Base-by-base conservation (phyloP, 1,140 invertebrate genomes). In the Sinella curviseta region DNA sequence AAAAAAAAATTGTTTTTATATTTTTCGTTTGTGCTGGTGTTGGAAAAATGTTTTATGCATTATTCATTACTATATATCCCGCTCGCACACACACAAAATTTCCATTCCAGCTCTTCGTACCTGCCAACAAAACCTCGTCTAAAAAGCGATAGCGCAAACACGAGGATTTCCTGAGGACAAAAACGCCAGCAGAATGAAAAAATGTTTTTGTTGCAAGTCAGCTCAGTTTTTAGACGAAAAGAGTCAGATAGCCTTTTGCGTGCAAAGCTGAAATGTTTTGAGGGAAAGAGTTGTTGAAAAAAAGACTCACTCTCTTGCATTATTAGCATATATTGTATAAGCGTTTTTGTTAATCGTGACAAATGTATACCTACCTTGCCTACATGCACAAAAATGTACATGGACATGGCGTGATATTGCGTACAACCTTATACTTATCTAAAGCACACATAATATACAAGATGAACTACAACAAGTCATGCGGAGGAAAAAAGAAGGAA, bases 181-280 rank as follows among this genome's bases (percentile, higher is more conserved):
- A 33, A n/a, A 73, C 4, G 31, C 14, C 4, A 73, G 67, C 24
- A 67, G 67, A 39, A 78, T 33, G 74, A 74, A 39, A 73, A 54
- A 73, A 48, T 39, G 24, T 33, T 4, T 34, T 54, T 48, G 35
- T 39, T 36, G 36, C 36, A 60, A 60, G 17, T 17, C 17, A 48
- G 39, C 39, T 8, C 17, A 17, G 55, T 14, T 3, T 14, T n/a
- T 60, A 60, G 55, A 60, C 55, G 12, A 60, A 60, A n/a, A 60
- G 12, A 17, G 14, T 14, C 55, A 60, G 55, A 48, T 75, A 55
- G 78, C 78, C 78, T 78, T 78, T 78, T 78, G 78, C 78, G 73
- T 78, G 78, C 74, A 78, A 67, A 35, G 39, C 24, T n/a, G 12
- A 20, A 24, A 67, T 74, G 3, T 73, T 28, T 35, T 60, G 24